phyloP scores from a whole-genome alignment of 2,113 vertebrate species.

The Axis porcinus region DNA sequence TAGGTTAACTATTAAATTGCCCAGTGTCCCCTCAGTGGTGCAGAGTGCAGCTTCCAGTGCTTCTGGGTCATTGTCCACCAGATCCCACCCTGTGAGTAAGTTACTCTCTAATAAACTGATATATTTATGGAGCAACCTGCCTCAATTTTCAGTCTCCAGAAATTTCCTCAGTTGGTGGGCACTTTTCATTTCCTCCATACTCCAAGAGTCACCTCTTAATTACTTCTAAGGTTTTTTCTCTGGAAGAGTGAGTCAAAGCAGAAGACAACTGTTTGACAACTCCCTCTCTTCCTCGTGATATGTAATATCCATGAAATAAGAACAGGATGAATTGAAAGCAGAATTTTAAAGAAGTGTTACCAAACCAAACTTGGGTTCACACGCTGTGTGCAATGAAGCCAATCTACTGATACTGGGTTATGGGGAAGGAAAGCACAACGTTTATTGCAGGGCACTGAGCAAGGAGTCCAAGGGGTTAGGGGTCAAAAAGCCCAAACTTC shows the following conservation, averaged over 20 bases:
- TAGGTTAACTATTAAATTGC: not conserved
- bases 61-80: not conserved
- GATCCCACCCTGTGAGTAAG: not conserved
- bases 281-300: not conserved
- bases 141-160: not conserved
- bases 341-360: not conserved
- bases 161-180: not conserved
- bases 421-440: not conserved
- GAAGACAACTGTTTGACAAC: not conserved
- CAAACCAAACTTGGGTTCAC: not conserved
- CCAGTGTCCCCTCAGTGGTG: not conserved
- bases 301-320: not conserved
- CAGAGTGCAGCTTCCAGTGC: not conserved
- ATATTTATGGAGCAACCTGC: too few species aligned
- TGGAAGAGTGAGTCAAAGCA: not conserved
- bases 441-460: not conserved
- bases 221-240: not conserved
- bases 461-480: not conserved
- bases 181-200: not conserved
- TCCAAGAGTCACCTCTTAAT: not conserved
- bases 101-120: not conserved
- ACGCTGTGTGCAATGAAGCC: accelerated
- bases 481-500: not conserved
- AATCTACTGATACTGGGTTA: not conserved
- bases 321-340: not conserved